phyloP scores from a whole-genome alignment of 2,113 vertebrate species.

The Etheostoma cragini region DNA sequence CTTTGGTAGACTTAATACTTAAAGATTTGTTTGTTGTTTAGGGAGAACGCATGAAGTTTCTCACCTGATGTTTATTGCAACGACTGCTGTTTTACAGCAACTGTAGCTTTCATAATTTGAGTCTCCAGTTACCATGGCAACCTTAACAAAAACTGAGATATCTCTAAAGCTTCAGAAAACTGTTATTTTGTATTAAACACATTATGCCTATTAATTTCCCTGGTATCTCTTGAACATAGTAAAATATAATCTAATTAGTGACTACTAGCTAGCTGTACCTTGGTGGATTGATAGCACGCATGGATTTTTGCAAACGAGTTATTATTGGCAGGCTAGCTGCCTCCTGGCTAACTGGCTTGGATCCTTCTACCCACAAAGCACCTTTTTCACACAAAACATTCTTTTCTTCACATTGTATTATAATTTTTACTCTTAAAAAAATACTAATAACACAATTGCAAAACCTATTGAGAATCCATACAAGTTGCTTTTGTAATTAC shows the following conservation, averaged over 20 bases:
- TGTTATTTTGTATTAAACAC: conserved; percentile 15
- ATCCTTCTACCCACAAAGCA: conserved; percentile 64
- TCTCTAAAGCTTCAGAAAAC: conserved; percentile 8
- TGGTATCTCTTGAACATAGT: not conserved
- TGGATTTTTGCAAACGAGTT: conserved; percentile 41
- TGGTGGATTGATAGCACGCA: conserved; percentile 40
- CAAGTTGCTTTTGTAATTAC: conserved; percentile 47
- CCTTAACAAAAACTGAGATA: conserved; percentile 17
- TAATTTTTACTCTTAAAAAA: conserved; percentile 43
- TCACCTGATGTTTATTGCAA: conserved; percentile 44
- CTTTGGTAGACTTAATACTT: conserved; percentile 49
- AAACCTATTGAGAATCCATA: conserved; percentile 30
- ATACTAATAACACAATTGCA: conserved; percentile 47
- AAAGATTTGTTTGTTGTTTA: conserved; percentile 52
- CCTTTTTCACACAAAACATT: conserved; percentile 59
- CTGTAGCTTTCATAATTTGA: conserved; percentile 40
- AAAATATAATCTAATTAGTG: conserved; percentile 8
- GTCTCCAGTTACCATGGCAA: conserved; percentile 53
- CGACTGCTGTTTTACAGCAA: conserved; percentile 43
- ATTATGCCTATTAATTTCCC: conserved; percentile 5
- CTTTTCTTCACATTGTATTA: conserved; percentile 42
- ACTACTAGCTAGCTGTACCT: conserved; percentile 23
- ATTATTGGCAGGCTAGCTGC: conserved; percentile 59
- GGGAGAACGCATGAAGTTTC: conserved; percentile 40
- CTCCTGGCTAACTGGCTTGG: conserved; percentile 63